Base-by-base conservation (phyloP, 1,140 invertebrate genomes). In the Leptinotarsa texana region DNA sequence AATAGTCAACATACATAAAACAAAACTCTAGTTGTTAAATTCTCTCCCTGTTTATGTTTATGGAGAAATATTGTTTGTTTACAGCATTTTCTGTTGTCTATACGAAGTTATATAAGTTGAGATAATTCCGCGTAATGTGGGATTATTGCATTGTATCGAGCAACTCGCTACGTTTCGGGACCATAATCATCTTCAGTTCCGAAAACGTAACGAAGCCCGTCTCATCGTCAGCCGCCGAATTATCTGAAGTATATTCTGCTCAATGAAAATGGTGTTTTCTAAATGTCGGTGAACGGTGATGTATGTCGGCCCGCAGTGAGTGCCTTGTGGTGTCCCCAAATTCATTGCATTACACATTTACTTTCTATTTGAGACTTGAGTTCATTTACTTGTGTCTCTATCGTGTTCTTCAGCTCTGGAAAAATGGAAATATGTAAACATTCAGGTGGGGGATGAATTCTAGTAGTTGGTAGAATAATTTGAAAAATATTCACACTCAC, bases 381-480 rank as follows among this genome's bases (percentile, higher is more conserved):
- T 89, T 96, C 95, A 88, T 93, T 96, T 86, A 96, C 94, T 91
- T 96, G 94, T 84, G 94, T 94, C 88, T 96, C 95, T 90, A 97
- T 93, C 86, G 94, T 93, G 88, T 96, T 96, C 90, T 96, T 96
- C 89, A 97, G 87, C 89, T 96, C 95, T 97, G 92, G 47, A 79
- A 77, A 79, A 78, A 80, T 69, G 51, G 74, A 74, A 76, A 77
- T 70, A 73, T 76, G 69, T 61, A 73, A 49, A 65, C 63, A 65
- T 65, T 57, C 51, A 57, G 51, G 51, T 57, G 13, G 13, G n/a
- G n/a, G n/a, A 57, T 17, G 51, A 57, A 17, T 57, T 18, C 15
- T n/a, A 57, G n/a, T 57, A 18, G 51, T 57, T 57, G 51, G n/a
- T 57, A 17, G 15, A 18, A 18, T n/a, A 13, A 18, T 57, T 57